These are phyloP conservation scores for Sebastes hubbsi DNA, from an alignment of 2,797 vertebrate genomes.

Conservation along the genomic window DNA sequence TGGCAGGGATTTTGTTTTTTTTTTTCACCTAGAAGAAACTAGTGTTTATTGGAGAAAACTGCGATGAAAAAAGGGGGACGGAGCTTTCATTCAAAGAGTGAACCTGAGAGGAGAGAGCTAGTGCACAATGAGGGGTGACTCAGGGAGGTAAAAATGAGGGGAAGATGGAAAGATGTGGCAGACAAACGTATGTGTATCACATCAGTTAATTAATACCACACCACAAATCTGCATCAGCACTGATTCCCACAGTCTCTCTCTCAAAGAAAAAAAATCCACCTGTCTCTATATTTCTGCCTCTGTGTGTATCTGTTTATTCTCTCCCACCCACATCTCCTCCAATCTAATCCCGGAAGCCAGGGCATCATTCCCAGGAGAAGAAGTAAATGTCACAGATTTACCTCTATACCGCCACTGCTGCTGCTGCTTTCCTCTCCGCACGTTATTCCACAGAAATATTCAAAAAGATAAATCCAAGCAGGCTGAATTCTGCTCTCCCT, in stretches of 20 bases:
- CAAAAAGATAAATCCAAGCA: slow-evolving; percentile 64
- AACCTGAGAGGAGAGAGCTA: slow-evolving; percentile 7
- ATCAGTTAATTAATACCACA: slow-evolving; percentile 61
- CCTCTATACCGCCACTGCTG: slow-evolving; percentile 56
- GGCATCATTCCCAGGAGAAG: slow-evolving; percentile 68
- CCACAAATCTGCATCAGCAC: slow-evolving; percentile 48
- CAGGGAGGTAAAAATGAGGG: slow-evolving; percentile 29
- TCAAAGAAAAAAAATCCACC: slow-evolving; percentile 44
- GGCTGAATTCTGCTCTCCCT: slow-evolving; percentile 47
- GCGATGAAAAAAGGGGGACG: background rate
- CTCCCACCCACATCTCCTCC: slow-evolving; percentile 67
- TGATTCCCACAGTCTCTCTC: slow-evolving; percentile 31
- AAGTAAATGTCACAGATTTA: slow-evolving; percentile 78
- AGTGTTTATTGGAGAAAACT: background rate
- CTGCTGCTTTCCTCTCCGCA: slow-evolving; percentile 21
- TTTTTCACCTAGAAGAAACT: slow-evolving; percentile 13
- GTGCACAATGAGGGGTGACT: slow-evolving; percentile 9
- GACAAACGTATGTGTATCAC: slow-evolving; percentile 32
- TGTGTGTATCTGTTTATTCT: slow-evolving; percentile 51
- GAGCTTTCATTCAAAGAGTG: slow-evolving; percentile 16
- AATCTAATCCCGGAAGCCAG: slow-evolving; percentile 74
- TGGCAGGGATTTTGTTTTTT: background rate
- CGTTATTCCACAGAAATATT: slow-evolving; percentile 69
- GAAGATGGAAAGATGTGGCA: slow-evolving; percentile 27
- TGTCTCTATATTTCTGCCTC: slow-evolving; percentile 58